These are phyloP conservation scores for Varecia variegata DNA, from an alignment of 2,797 vertebrate genomes.

Conservation along the genomic window DNA sequence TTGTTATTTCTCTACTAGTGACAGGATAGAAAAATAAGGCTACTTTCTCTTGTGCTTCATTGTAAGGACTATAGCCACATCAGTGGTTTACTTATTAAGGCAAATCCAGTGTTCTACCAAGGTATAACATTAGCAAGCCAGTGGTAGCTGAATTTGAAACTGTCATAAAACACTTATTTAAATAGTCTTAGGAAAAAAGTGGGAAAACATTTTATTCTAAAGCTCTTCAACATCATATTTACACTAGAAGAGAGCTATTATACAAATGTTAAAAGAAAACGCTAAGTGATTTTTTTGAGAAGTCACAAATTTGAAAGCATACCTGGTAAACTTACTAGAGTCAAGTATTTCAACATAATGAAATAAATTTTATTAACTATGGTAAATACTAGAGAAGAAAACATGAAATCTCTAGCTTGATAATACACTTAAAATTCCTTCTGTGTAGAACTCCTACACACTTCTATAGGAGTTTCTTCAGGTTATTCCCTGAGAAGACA, in stretches of 20 bases:
- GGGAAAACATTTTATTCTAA: constrained; percentile 56
- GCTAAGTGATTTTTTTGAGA: constrained; percentile 45
- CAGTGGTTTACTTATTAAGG: constrained; percentile 21
- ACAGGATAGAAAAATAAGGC: constrained; percentile 28
- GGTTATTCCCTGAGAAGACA: constrained; percentile 14
- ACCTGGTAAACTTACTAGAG: constrained; percentile 32
- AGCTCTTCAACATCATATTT: constrained; percentile 49
- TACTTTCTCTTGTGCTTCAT: neutral
- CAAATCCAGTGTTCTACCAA: neutral
- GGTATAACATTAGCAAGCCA: neutral
- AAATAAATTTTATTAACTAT: constrained; percentile 51
- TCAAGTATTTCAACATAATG: constrained; percentile 31
- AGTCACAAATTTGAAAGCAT: constrained; percentile 32
- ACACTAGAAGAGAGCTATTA: constrained; percentile 47
- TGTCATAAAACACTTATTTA: constrained; percentile 53
- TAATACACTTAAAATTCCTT: neutral
- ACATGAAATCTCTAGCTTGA: neutral
- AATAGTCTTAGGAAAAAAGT: constrained; percentile 37
- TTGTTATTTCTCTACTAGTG: neutral
- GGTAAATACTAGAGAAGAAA: constrained; percentile 44
- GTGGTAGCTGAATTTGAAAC: neutral
- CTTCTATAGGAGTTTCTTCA: neutral
- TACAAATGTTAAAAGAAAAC: constrained; percentile 55
- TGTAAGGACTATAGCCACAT: neutral
- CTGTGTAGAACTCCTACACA: constrained; percentile 16